Conservation (phyloP, 1,140 invertebrate species). For the Cyphomyrmex costatus region DNA sequence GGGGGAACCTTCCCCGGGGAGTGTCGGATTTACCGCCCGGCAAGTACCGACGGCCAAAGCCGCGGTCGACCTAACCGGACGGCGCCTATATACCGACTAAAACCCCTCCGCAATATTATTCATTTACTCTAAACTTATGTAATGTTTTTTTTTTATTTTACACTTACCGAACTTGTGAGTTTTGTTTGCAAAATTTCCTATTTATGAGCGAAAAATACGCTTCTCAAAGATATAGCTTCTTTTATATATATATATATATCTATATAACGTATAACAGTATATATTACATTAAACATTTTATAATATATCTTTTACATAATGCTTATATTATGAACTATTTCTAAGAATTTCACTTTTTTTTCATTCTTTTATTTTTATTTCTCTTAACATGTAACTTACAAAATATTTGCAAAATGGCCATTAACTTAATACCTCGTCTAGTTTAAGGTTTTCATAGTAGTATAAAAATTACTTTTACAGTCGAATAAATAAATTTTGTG, state of each 20-base stretch:
- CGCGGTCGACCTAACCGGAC: no score
- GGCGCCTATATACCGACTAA: no score
- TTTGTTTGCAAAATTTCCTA: slow-evolving; percentile 45
- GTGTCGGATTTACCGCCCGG: no score
- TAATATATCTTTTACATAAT: slow-evolving; percentile 67
- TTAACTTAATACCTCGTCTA: neutral
- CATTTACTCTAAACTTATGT: no score
- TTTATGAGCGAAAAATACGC: slow-evolving; percentile 31
- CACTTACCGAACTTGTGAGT: no score
- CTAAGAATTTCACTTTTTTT: slow-evolving; percentile 28
- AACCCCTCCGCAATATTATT: no score
- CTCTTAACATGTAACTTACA: slow-evolving; percentile 20
- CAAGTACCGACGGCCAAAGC: no score
- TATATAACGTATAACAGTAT: slow-evolving; percentile 46
- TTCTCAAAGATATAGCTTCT: slow-evolving; percentile 50
- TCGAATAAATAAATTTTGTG: slow-evolving; percentile 63
- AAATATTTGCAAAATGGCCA: slow-evolving; percentile 7
- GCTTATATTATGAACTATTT: slow-evolving; percentile 59
- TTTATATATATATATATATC: slow-evolving; percentile 29
- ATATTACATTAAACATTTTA: slow-evolving; percentile 66
- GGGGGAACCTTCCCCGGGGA: no score
- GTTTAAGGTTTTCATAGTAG: neutral
- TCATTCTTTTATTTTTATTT: slow-evolving; percentile 34
- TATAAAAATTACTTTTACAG: slow-evolving; percentile 62
- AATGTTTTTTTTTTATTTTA: no score